These are phyloP conservation scores for Acrobasis consociella DNA, from an alignment of 2,888 invertebrate genomes.

Conservation along the genomic window DNA sequence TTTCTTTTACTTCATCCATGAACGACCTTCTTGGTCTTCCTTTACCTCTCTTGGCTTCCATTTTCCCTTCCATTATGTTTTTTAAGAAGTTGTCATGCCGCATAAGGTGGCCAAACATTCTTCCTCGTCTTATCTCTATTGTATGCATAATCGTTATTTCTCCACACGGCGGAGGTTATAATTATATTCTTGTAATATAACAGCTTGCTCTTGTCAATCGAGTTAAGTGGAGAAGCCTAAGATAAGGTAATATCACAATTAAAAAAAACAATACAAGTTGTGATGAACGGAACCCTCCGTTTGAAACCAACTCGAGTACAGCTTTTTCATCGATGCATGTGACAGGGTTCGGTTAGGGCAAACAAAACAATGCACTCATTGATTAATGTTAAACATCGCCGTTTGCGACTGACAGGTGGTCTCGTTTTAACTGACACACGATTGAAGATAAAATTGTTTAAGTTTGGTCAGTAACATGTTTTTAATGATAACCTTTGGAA, in stretches of 20 bases:
- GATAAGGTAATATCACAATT: too few relatives aligned
- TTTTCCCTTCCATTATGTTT: too few relatives aligned
- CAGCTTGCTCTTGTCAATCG: not conserved
- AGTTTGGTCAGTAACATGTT: not conserved
- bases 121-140: too few relatives aligned
- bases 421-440: constrained; percentile 8
- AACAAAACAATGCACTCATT: constrained; percentile 13
- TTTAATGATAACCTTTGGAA: not conserved
- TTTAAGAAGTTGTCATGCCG: too few relatives aligned
- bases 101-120: too few relatives aligned
- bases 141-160: too few relatives aligned
- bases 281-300: constrained; percentile 1
- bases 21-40: too few relatives aligned
- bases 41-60: too few relatives aligned
- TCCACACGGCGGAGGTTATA: too few relatives aligned
- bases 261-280: not conserved
- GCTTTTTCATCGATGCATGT: constrained; percentile 5
- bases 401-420: constrained; percentile 9
- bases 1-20: too few relatives aligned
- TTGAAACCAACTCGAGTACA: not conserved
- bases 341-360: not conserved
- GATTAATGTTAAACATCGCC: constrained; percentile 12
- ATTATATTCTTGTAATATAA: too few relatives aligned
- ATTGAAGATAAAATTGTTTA: not conserved
- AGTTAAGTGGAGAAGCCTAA: too few relatives aligned